Conservation (phyloP, 2,888 invertebrate genomes). For the Papilio gigon region DNA sequence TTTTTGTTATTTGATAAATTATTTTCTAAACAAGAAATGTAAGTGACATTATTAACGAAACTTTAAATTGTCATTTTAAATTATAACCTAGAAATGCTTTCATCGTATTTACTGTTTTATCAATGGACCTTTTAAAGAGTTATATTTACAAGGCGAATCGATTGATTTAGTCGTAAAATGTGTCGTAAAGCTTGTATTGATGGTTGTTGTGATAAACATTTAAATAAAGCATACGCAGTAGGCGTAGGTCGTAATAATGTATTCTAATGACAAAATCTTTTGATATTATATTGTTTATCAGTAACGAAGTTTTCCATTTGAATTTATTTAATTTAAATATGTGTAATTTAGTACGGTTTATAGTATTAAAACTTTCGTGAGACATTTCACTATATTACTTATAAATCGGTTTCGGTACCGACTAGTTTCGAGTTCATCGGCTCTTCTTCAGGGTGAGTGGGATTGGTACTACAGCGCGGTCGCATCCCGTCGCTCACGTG, state of each 20-base stretch:
- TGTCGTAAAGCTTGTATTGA: constrained; percentile 68
- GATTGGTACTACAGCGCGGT: too few relatives aligned
- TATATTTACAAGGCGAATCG: constrained; percentile 72
- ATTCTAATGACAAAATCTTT: constrained; percentile 31
- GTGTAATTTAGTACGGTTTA: too few relatives aligned
- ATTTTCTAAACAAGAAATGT: too few relatives aligned
- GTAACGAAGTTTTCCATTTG: constrained; percentile 36
- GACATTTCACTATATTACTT: too few relatives aligned
- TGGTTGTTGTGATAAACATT: constrained; percentile 66
- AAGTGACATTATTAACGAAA: constrained; percentile 10
- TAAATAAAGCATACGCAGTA: constrained; percentile 57
- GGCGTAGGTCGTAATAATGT: constrained; percentile 43
- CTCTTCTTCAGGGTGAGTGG: too few relatives aligned
- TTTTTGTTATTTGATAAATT: too few relatives aligned
- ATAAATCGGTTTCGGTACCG: too few relatives aligned
- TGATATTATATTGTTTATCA: constrained; percentile 12
- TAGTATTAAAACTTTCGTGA: too few relatives aligned
- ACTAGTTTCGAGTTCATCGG: too few relatives aligned
- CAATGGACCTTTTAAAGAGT: constrained; percentile 71
- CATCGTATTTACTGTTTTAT: constrained; percentile 58
- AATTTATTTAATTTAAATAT: constrained; percentile 16
- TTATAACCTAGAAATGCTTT: constrained; percentile 37
- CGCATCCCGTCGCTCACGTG: too few relatives aligned
- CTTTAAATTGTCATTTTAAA: constrained; percentile 10
- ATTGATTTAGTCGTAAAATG: constrained; percentile 75